These are phyloP conservation scores for Hirtodrosophila alboralis DNA, from an alignment of 2,888 invertebrate genomes.

Conservation along the genomic window DNA sequence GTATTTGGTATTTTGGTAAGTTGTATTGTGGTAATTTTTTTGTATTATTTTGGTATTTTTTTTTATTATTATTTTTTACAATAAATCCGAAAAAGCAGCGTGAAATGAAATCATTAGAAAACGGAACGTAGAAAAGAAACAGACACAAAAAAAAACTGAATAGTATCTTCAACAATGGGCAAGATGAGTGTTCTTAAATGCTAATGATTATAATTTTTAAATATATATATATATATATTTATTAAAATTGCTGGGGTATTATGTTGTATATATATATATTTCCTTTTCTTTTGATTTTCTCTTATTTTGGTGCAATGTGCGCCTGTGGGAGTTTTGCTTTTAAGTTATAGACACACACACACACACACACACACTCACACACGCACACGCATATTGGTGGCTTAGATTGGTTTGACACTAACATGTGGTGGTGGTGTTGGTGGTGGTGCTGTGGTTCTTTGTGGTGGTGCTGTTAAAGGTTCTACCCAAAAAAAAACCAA, in stretches of 20 bases:
- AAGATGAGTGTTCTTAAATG: conserved; percentile 63
- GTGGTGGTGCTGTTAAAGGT: conserved; percentile 23
- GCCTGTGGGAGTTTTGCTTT: conserved; percentile 5
- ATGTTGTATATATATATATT: too few relatives aligned
- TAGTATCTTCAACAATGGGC: conserved; percentile 68
- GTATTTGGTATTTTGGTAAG: conserved; percentile 2
- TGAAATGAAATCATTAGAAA: conserved; percentile 83
- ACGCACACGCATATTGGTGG: conserved; percentile 10
- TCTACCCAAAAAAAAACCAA: conserved; percentile 41
- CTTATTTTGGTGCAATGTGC: conserved; percentile 36
- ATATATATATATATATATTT: conserved; percentile 11
- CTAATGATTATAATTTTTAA: conserved; percentile 50
- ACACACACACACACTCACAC: conserved; percentile 18
- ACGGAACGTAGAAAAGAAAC: conserved; percentile 82
- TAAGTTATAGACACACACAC: conserved; percentile 12
- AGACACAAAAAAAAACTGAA: conserved; percentile 69
- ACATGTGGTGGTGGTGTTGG: conserved; percentile 32
- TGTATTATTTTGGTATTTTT: conserved; percentile 27
- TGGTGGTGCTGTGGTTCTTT: conserved; percentile 10
- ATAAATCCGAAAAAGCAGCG: conserved; percentile 85
- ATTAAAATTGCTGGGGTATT: too few relatives aligned
- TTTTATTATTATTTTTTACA: conserved; percentile 66
- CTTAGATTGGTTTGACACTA: conserved; percentile 18
- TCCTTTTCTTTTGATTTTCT: too few relatives aligned
- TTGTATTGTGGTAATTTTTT: conserved; percentile 15